phyloP scores from a whole-genome alignment of 2,888 invertebrate genomes.

The Mimachlamys varia region DNA sequence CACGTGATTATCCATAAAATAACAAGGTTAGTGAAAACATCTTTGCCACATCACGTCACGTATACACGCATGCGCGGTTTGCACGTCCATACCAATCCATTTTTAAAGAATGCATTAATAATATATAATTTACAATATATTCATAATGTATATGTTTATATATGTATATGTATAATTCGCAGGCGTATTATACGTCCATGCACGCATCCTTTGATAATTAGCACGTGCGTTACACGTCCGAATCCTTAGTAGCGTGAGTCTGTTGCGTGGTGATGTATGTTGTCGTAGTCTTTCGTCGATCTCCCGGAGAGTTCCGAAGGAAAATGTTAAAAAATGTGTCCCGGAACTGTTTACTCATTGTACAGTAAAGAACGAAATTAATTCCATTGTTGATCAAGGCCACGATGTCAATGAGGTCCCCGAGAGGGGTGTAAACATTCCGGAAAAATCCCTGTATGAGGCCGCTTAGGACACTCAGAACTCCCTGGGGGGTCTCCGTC shows the following conservation, averaged over 20 bases:
- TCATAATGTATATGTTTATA: neutral
- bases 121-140: neutral
- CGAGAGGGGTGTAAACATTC: constrained; percentile 84
- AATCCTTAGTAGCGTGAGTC: constrained; percentile 67
- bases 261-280: constrained; percentile 64
- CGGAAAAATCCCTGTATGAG: constrained; percentile 88
- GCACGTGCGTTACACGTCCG: constrained; percentile 64
- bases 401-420: constrained; percentile 93
- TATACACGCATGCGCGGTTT: neutral
- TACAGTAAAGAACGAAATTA: constrained; percentile 95
- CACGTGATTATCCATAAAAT: neutral
- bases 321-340: constrained; percentile 86
- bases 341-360: constrained; percentile 96
- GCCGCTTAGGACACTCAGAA: constrained; percentile 89
- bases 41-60: neutral
- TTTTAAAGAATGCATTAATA: neutral
- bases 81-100: neutral
- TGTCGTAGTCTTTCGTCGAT: constrained; percentile 60
- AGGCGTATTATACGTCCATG: neutral
- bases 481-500: constrained; percentile 93
- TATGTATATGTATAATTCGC: neutral
- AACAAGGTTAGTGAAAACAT: neutral
- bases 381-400: constrained; percentile 95
- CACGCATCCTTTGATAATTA: neutral
- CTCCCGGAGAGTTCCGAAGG: constrained; percentile 63